Percentiles rank a stretch among this genome's conserved stretches.
Evolutionary conservation across 2,797 vertebrate species (phyloP).

Genomic region (Monodelphis domestica): DNA sequence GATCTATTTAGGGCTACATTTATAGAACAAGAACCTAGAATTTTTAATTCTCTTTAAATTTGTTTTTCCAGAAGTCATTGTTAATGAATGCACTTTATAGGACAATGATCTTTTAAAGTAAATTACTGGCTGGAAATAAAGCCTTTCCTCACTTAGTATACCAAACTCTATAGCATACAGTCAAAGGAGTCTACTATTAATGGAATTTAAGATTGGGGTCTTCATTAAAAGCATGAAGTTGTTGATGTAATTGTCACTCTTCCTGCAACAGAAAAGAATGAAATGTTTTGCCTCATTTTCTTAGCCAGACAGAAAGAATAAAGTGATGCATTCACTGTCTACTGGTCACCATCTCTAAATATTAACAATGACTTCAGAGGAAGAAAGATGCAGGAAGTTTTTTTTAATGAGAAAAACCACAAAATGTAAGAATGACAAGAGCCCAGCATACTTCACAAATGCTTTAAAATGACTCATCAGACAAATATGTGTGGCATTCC

Average conservation of each 20-base stretch:
- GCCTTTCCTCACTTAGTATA: neutral
- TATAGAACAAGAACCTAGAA: conserved; percentile 10
- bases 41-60: conserved; percentile 14
- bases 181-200: conserved; percentile 24
- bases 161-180: neutral
- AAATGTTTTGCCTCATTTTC: conserved; percentile 47
- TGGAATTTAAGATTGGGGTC: neutral
- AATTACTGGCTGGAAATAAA: neutral
- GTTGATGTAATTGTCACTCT: conserved; percentile 15
- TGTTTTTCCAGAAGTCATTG: conserved; percentile 8
- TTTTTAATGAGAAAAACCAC: conserved; percentile 60
- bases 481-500: conserved; percentile 80
- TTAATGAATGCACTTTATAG: neutral
- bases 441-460: conserved; percentile 62
- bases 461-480: conserved; percentile 78
- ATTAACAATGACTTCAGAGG: conserved; percentile 75
- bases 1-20: neutral
- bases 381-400: conserved; percentile 68
- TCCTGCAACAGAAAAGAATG: conserved; percentile 33
- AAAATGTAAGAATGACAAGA: conserved; percentile 78
- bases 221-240: conserved; percentile 26
- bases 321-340: conserved; percentile 64
- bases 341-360: conserved; percentile 60
- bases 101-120: neutral
- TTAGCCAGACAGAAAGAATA: conserved; percentile 64